A percentile compares a stretch with the other conserved stretches of the same genome.
Conservation (phyloP, 1,140 invertebrate genomes). For the Maconellicoccus hirsutus region DNA sequence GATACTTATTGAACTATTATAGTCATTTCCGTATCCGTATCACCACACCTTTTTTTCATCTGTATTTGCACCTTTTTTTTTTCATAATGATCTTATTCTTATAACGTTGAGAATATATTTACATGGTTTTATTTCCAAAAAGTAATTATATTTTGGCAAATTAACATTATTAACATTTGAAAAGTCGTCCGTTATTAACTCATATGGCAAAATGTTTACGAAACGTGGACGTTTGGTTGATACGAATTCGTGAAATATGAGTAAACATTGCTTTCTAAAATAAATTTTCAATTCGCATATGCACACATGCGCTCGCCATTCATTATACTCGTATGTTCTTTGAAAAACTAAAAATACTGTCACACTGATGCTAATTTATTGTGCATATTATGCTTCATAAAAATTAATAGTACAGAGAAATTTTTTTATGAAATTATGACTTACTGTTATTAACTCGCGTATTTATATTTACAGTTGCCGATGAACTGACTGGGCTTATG, state of each 20-base stretch:
- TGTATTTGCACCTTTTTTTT: neutral
- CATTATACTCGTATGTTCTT: neutral
- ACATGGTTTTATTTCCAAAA: too few relatives aligned
- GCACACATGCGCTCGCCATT: neutral
- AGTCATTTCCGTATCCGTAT: neutral
- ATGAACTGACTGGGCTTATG: conserved; percentile 26
- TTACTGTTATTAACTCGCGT: conserved; percentile 32
- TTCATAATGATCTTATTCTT: too few relatives aligned
- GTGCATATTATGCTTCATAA: neutral
- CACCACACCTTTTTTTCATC: neutral
- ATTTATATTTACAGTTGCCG: conserved; percentile 29
- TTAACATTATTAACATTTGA: neutral
- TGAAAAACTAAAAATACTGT: conserved; percentile 9
- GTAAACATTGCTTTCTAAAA: neutral
- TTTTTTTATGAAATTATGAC: conserved; percentile 23
- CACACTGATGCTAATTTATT: neutral
- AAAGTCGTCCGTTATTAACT: neutral
- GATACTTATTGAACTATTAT: neutral
- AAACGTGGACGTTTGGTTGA: too few relatives aligned
- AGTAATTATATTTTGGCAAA: neutral
- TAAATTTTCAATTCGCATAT: neutral
- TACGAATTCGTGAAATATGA: neutral
- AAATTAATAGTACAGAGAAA: neutral
- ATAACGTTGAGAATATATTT: too few relatives aligned
- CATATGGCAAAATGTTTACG: too few relatives aligned